Evolutionary conservation across 2,797 vertebrate genomes (phyloP), one percentile per base, ranked within the genome.

Genomic region (Sebastes diaconus): DNA sequence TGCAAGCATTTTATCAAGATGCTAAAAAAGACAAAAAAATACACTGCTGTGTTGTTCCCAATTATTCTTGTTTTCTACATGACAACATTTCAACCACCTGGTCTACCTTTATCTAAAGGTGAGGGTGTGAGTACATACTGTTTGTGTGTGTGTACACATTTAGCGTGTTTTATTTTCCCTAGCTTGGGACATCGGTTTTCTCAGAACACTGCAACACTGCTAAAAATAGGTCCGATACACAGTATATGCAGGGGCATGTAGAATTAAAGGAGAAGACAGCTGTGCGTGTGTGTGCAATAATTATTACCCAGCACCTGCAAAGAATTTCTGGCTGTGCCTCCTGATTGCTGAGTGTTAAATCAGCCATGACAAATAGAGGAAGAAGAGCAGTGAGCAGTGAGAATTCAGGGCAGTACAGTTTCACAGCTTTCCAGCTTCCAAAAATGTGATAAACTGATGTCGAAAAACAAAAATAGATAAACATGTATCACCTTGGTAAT

Each of bases 251-350:
- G 18, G 12, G 27, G 9, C 30, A 42, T 80, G n/a, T 30, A n/a
- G 32, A 50, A 18, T 61, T 14, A 5, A 39, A 54, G 4, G 46
- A 25, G 12, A 24, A 67, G 70, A 16, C 75, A 55, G 78, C 77
- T 13, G 32, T 12, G 32, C 34, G 67, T 63, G 42, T 16, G 42
- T 46, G 42, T 46, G 42, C 42, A 16, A 69, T 67, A 71, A 77
- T 79, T 61, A 69, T 75, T 66, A 46, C 27, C 61, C 50, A 65
- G 61, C 81, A 81, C 61, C 71, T 87, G 81, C 68, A 72, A 24
- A 46, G 67, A 11, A 32, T 68, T 27, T 30, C 30, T 66, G 27
- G 52, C 36, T 57, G 50, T 36, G 75, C 36, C 69, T 61, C 27
- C 18, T 69, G 58, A 77, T 63, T 68, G 36, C 25, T 72, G 61